phyloP scores from a whole-genome alignment of 2,888 invertebrate species.

The Heliconius ismenius region DNA sequence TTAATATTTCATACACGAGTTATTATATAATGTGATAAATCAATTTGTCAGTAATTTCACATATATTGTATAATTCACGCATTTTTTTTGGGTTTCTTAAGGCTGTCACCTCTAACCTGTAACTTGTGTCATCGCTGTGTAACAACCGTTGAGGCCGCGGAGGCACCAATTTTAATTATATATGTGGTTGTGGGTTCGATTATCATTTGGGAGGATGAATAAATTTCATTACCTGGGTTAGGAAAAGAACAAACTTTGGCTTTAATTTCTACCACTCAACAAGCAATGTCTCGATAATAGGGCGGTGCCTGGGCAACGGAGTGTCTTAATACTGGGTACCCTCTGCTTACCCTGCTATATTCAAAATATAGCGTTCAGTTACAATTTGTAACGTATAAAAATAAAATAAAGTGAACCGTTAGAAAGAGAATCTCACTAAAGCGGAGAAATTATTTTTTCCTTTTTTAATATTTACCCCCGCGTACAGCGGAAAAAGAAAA shows the following conservation, averaged over 20 bases:
- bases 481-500: no score
- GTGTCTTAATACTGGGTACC: no score
- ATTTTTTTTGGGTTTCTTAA: slow-evolving; percentile 19
- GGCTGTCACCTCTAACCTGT: slow-evolving; percentile 30
- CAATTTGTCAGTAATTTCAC: slow-evolving; percentile 18
- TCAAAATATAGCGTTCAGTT: no score
- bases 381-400: no score
- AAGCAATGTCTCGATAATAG: background rate
- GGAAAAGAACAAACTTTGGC: background rate
- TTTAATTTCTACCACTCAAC: background rate
- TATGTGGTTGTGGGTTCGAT: background rate
- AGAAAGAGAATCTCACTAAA: no score
- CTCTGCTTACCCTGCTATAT: no score
- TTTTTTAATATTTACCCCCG: no score
- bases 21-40: slow-evolving; percentile 21
- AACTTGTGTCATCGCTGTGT: slow-evolving; percentile 7
- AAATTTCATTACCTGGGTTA: no score
- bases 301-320: no score
- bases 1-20: background rate
- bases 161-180: no score
- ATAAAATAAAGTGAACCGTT: no score
- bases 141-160: background rate
- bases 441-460: no score
- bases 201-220: background rate
- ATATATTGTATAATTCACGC: slow-evolving; percentile 23